Percentiles rank a stretch among this genome's conserved stretches.
phyloP scores from a whole-genome alignment of 2,888 invertebrate species.

The Neoitamus cyanurus region DNA sequence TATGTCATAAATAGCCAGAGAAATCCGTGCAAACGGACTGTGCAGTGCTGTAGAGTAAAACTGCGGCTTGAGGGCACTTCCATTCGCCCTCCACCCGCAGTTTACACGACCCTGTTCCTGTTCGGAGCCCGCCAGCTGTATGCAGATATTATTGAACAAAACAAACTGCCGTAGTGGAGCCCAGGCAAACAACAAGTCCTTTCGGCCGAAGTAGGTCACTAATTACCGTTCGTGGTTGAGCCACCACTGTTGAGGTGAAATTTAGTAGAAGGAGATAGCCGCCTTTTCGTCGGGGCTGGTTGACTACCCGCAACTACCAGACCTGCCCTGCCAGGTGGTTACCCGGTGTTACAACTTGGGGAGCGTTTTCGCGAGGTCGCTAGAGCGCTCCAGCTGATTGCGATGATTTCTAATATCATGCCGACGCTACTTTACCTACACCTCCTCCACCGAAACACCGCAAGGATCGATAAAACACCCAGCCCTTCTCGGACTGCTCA shows the following conservation, averaged over 20 bases:
- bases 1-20: neutral
- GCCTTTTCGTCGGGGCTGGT: neutral
- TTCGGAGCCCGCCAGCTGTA: neutral
- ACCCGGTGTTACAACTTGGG: neutral
- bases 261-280: constrained; percentile 15
- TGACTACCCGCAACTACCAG: neutral
- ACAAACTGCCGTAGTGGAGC: constrained; percentile 8
- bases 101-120: neutral
- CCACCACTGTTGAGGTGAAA: constrained; percentile 33
- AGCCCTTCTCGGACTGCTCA: neutral
- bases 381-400: neutral
- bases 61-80: neutral
- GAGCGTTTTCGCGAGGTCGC: neutral
- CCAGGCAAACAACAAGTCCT: constrained; percentile 23
- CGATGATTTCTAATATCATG: constrained; percentile 31
- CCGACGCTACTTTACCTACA: neutral
- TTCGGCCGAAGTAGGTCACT: constrained; percentile 27
- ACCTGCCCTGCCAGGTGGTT: neutral
- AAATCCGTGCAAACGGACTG: neutral
- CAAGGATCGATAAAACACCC: neutral
- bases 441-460: neutral
- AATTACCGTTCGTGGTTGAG: constrained; percentile 34
- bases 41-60: constrained; percentile 6
- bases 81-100: neutral
- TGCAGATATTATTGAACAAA: constrained; percentile 41